These are phyloP conservation scores for Cyanoliseus patagonus DNA, from an alignment of 2,113 vertebrate species.

Conservation along the genomic window DNA sequence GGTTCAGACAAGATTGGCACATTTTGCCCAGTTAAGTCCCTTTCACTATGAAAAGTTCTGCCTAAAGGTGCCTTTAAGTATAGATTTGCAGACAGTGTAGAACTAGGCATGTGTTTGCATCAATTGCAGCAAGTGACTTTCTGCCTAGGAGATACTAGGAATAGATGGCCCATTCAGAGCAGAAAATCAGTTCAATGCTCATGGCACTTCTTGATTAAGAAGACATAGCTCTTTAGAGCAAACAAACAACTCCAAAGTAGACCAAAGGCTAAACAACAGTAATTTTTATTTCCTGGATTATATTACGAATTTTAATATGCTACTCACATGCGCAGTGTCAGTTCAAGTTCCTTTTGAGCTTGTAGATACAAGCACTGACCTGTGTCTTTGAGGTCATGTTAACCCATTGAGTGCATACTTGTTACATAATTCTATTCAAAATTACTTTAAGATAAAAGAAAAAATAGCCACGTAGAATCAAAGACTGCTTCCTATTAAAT, in stretches of 20 bases:
- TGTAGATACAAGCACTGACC: slow-evolving; percentile 2
- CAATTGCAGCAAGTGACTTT: not conserved
- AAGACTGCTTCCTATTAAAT: slow-evolving; percentile 21
- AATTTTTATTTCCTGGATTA: not conserved
- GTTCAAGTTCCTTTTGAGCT: not conserved
- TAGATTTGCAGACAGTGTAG: not conserved
- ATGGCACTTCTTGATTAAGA: not conserved
- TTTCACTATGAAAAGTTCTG: not conserved
- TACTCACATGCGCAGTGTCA: not conserved
- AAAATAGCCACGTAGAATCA: not conserved
- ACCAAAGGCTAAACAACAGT: not conserved
- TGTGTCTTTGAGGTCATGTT: not conserved
- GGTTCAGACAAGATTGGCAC: slow-evolving; percentile 12
- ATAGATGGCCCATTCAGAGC: not conserved
- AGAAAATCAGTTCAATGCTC: not conserved
- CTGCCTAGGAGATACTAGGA: not conserved
- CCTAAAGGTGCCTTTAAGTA: not conserved
- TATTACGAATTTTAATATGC: not conserved
- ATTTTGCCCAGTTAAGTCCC: slow-evolving; percentile 18
- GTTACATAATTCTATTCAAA: not conserved
- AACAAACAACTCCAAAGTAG: not conserved
- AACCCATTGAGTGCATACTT: not conserved
- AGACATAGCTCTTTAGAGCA: not conserved
- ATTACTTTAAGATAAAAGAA: slow-evolving; percentile 31
- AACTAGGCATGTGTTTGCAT: not conserved